Conservation (phyloP, 2,888 invertebrate genomes). For the Pollenia griseotomentosa region DNA sequence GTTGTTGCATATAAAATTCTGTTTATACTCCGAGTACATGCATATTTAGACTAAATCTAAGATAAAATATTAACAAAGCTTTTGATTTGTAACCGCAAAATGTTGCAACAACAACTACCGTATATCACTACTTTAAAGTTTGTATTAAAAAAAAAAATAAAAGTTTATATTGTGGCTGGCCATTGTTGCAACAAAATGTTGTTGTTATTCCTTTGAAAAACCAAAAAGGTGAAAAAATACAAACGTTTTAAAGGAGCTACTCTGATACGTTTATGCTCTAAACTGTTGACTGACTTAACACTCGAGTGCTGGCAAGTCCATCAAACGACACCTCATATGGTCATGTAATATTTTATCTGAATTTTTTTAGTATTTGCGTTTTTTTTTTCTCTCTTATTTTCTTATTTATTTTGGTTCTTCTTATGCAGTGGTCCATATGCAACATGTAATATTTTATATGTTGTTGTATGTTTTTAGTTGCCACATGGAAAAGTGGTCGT, state of each 20-base stretch:
- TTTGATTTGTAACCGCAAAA: slow-evolving; percentile 73
- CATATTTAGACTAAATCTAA: slow-evolving; percentile 68
- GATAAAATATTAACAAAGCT: slow-evolving; percentile 67
- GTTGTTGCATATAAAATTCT: slow-evolving; percentile 19
- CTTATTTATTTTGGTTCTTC: neutral
- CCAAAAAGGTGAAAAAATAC: slow-evolving; percentile 7
- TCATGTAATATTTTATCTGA: slow-evolving; percentile 76
- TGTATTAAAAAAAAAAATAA: slow-evolving; percentile 18
- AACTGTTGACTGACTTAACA: slow-evolving; percentile 63
- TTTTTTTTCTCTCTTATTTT: neutral
- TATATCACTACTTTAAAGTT: slow-evolving; percentile 58
- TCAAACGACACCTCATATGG: slow-evolving; percentile 78
- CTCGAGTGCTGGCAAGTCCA: slow-evolving; percentile 67
- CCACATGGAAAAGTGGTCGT: slow-evolving; percentile 40
- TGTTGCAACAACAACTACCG: slow-evolving; percentile 65
- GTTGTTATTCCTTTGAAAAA: slow-evolving; percentile 54
- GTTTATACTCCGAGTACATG: slow-evolving; percentile 14
- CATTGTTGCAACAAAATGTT: slow-evolving; percentile 37
- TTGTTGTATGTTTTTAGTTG: slow-evolving; percentile 22
- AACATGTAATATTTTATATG: slow-evolving; percentile 26
- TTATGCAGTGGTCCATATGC: slow-evolving; percentile 4
- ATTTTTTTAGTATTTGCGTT: slow-evolving; percentile 11
- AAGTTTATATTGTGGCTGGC: slow-evolving; percentile 3
- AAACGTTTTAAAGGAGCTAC: slow-evolving; percentile 30
- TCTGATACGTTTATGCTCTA: slow-evolving; percentile 32